Evolutionary conservation across 1,140 invertebrate species (phyloP).

Genomic region (Drosophila rhopaloa): DNA sequence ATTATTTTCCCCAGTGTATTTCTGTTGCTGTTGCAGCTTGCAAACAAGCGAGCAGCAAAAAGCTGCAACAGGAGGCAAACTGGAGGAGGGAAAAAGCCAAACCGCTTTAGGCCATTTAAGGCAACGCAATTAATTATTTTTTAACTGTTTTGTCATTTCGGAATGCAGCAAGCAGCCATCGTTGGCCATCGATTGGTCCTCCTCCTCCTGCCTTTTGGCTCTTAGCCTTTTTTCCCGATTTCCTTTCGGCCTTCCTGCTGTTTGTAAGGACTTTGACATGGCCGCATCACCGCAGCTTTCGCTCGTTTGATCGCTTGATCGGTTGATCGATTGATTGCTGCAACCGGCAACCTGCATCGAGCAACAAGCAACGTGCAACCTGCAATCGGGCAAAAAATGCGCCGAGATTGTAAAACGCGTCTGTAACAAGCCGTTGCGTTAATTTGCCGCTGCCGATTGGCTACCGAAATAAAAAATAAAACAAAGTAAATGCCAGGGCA

Average conservation of each 20-base stretch:
- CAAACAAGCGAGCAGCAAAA: constrained; percentile 56
- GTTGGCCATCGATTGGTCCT: constrained; percentile 73
- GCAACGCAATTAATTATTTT: constrained; percentile 85
- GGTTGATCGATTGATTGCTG: constrained; percentile 84
- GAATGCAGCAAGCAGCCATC: constrained; percentile 75
- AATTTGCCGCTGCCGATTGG: constrained; percentile 84
- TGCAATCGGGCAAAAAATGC: constrained; percentile 37
- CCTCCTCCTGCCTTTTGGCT: constrained; percentile 15
- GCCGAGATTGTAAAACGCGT: constrained; percentile 73
- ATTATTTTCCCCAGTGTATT: background rate
- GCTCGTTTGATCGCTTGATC: constrained; percentile 80
- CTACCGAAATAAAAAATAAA: constrained; percentile 61
- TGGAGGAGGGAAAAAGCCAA: constrained; percentile 63
- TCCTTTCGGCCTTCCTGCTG: constrained; percentile 48
- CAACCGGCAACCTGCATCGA: constrained; percentile 13
- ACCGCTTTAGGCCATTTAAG: constrained; percentile 83
- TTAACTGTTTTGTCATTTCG: constrained; percentile 85
- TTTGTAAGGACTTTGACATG: constrained; percentile 76
- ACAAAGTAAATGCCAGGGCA: constrained; percentile 17
- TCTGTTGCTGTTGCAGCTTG: constrained; percentile 63
- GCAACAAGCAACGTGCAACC: constrained; percentile 28
- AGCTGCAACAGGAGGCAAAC: constrained; percentile 19
- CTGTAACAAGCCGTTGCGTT: constrained; percentile 81
- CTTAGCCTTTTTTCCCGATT: constrained; percentile 7
- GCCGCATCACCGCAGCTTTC: constrained; percentile 72